Base-by-base conservation (phyloP, 2,797 vertebrate genomes). In the Micromesistius poutassou region DNA sequence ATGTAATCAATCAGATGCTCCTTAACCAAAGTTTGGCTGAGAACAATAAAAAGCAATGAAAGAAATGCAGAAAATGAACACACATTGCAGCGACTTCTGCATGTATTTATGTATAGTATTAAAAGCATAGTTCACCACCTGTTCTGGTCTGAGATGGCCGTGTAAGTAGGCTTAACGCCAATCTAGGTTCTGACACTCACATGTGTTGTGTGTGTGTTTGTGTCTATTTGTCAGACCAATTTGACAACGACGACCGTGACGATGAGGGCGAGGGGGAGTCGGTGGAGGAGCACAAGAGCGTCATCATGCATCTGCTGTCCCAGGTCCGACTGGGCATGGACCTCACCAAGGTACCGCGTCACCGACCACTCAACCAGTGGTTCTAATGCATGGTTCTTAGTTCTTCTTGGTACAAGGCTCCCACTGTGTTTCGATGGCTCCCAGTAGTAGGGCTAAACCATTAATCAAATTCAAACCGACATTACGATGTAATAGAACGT, bases 271-370 rank as follows among this genome's bases (percentile, higher is more conserved):
- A 98, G 83, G 96, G 97, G 0, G 97, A 98, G 78, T 99, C 98
- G 0, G 98, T 99, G 88, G 98, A 99, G 89, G 98, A 99, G 92
- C 98, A 99, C 89, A 99, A 97, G 91, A 99, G 98, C 68, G 97
- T 99, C 72, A 99, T 99, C 90, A 98, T 99, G 97, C 98, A 99
- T 84, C 95, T 99, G 30, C 90, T 99, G 79, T 99, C 98, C 75
- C 98, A 99, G 92, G 98, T 99, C 80, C 95, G 97, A 62, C 87
- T 99, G 81, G 98, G 98, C 79, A 99, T 99, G 98, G 98, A 99
- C 88, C 96, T 99, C 80, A 99, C 98, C 0, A 99, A 99, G 96
- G 98, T 98, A 91, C 90, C 28, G 31, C 13, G 1, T 28, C 3
- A 22, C 1, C 6, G 12, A n/a, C 14, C 25, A 4, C 62, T 13